Evolutionary conservation across 2,797 vertebrate species (phyloP).

Genomic region (Poecilia wingei): DNA sequence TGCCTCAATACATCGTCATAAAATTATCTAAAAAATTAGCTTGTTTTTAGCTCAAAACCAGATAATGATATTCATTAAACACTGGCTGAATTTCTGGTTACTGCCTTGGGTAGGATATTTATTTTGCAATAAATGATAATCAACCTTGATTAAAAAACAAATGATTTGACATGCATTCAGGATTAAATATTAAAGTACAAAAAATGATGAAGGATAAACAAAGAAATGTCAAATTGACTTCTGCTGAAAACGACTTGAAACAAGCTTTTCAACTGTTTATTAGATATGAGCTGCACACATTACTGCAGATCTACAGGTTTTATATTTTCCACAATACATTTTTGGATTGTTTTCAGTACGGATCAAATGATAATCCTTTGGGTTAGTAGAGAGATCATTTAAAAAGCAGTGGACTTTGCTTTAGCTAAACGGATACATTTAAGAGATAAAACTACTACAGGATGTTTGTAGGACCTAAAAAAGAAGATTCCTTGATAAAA

Average conservation of each 20-base stretch:
- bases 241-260: background rate
- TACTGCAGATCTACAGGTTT: background rate
- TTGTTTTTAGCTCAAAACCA: background rate
- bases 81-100: background rate
- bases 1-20: background rate
- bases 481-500: background rate
- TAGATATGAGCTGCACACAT: constrained; percentile 2
- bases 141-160: background rate
- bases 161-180: background rate
- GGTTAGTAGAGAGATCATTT: background rate
- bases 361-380: background rate
- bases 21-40: background rate
- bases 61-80: background rate
- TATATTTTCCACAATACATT: background rate
- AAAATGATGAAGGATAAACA: constrained; percentile 22
- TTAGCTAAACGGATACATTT: background rate
- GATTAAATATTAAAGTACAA: constrained; percentile 28
- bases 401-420: background rate
- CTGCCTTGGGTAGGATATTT: background rate
- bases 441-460: background rate
- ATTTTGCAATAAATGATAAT: background rate
- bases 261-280: background rate
- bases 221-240: background rate
- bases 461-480: constrained; percentile 6
- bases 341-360: background rate